Evolutionary conservation across 2,888 invertebrate species (phyloP).

Genomic region (Notocelia uddmanniana): DNA sequence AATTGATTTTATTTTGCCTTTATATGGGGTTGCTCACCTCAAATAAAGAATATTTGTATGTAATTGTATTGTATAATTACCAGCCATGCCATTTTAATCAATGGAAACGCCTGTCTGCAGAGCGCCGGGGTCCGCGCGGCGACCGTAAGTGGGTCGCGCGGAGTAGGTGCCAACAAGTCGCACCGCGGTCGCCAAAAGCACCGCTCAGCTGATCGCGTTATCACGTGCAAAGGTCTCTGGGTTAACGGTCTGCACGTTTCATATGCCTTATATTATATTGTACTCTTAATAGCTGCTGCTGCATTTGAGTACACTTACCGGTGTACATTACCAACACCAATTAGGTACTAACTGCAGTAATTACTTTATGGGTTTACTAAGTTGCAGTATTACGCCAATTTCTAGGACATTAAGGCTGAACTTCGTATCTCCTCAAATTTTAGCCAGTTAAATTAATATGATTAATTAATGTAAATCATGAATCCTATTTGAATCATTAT

Average conservation of each 20-base stretch:
- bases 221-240: conserved; percentile 77
- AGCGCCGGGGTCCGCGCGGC: conserved; percentile 15
- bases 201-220: conserved; percentile 73
- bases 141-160: conserved; percentile 54
- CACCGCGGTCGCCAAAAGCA: conserved; percentile 59
- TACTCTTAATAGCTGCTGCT: conserved; percentile 13
- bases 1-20: no score
- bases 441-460: no score
- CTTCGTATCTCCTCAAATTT: no score
- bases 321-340: neutral
- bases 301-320: neutral
- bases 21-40: no score
- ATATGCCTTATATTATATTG: conserved; percentile 56
- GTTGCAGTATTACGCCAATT: neutral
- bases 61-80: neutral
- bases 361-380: neutral
- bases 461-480: no score
- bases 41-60: no score
- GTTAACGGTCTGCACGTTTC: conserved; percentile 70
- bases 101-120: conserved; percentile 13
- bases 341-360: neutral
- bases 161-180: conserved; percentile 54
- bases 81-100: neutral
- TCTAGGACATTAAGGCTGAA: no score
- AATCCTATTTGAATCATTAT: no score